phyloP scores from a whole-genome alignment of 2,113 vertebrate species.

The Chitala chitala region DNA sequence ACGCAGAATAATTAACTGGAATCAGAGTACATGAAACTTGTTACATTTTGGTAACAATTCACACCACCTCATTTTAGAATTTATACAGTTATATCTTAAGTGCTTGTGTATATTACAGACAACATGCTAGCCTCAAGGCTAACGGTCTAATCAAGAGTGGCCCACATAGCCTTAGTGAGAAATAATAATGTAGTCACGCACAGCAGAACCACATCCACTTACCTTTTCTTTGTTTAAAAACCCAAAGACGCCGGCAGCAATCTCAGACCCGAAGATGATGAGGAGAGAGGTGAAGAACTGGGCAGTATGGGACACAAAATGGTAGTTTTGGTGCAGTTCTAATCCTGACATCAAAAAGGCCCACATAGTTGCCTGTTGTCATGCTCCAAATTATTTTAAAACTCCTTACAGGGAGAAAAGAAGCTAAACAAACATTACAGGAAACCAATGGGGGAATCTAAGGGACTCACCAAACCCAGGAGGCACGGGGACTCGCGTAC shows the following conservation, averaged over 20 bases:
- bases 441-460: no score
- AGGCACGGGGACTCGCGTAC: slow-evolving; percentile 90
- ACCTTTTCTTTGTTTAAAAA: slow-evolving; percentile 90
- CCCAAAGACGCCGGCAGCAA: slow-evolving; percentile 91
- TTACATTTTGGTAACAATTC: not conserved
- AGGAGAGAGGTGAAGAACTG: slow-evolving; percentile 93
- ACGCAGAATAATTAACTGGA: not conserved
- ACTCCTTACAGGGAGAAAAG: not conserved
- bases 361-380: no score
- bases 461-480: slow-evolving; percentile 81
- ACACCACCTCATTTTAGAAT: not conserved
- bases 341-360: no score
- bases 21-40: not conserved
- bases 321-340: not conserved
- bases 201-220: slow-evolving; percentile 29
- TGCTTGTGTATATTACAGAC: not conserved
- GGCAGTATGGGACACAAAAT: slow-evolving; percentile 24
- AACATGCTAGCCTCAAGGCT: not conserved
- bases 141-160: not conserved
- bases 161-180: not conserved
- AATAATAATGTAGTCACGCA: not conserved
- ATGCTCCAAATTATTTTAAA: not conserved
- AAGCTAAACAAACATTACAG: no score
- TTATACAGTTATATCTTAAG: not conserved
- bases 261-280: slow-evolving; percentile 92